Evolutionary conservation across 1,140 invertebrate genomes (phyloP).

Genomic region (Cherax quadricarinatus): DNA sequence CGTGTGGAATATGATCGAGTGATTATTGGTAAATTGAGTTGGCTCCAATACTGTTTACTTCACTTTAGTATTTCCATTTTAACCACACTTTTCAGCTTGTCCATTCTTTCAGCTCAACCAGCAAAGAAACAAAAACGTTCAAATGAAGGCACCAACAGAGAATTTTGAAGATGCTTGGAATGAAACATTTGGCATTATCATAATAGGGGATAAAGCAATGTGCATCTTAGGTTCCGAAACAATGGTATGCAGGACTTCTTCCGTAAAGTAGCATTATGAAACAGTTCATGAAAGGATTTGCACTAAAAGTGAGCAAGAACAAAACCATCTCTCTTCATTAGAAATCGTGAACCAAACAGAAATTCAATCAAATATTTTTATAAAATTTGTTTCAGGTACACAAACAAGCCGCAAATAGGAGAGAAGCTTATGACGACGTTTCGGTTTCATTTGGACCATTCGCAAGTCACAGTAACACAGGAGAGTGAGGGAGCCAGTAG

Average conservation of each 20-base stretch:
- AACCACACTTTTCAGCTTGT: not conserved
- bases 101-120: not conserved
- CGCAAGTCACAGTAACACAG: not conserved
- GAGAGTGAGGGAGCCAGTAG: no score
- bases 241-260: not conserved
- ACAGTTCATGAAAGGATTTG: not conserved
- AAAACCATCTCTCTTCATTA: no score
- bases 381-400: not conserved
- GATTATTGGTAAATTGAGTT: not conserved
- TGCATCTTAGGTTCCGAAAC: not conserved
- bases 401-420: no score
- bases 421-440: no score
- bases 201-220: not conserved
- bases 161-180: not conserved
- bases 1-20: not conserved
- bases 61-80: not conserved
- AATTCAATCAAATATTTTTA: no score
- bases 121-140: not conserved
- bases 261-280: not conserved
- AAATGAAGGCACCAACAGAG: not conserved
- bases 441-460: no score
- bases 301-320: not conserved
- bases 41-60: not conserved
- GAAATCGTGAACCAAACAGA: no score
- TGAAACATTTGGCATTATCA: slow-evolving; percentile 14